Evolutionary conservation across 2,797 vertebrate species (phyloP).

Genomic region (Sebastes umbrosus): DNA sequence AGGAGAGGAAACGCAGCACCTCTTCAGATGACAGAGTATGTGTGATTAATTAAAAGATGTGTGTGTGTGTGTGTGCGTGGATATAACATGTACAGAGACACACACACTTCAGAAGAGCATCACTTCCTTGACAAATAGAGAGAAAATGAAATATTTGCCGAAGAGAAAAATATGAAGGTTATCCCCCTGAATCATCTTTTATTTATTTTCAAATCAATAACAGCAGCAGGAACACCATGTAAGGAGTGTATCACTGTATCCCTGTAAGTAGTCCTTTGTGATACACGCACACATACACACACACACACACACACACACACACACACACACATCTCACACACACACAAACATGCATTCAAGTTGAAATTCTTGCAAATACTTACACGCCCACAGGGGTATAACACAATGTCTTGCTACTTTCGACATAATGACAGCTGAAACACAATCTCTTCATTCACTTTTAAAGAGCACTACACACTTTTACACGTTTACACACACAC

Average conservation of each 20-base stretch:
- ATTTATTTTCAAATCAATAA: conserved; percentile 64
- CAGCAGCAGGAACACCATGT: conserved; percentile 15
- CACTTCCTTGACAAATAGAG: background rate
- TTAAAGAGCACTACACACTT: conserved; percentile 14
- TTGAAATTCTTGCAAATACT: conserved; percentile 22
- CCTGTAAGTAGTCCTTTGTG: conserved; percentile 18
- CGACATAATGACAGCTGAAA: conserved; percentile 62
- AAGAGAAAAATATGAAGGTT: conserved; percentile 14
- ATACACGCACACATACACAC: background rate
- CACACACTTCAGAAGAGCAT: background rate
- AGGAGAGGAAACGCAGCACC: conserved; percentile 45
- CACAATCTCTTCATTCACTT: conserved; percentile 57
- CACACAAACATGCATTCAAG: conserved; percentile 1
- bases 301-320: background rate
- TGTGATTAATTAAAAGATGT: conserved; percentile 47
- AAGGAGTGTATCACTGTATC: conserved; percentile 12
- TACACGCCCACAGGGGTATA: conserved; percentile 11
- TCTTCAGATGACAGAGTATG: conserved; percentile 35
- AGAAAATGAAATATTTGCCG: conserved; percentile 27
- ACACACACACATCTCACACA: background rate
- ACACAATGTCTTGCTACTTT: conserved; percentile 48
- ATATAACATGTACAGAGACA: background rate
- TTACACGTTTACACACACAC: background rate
- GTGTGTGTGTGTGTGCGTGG: background rate
- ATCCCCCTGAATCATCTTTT: conserved; percentile 28